These are phyloP conservation scores for Edolisoma coerulescens DNA, from an alignment of 2,113 vertebrate genomes.

Conservation along the genomic window DNA sequence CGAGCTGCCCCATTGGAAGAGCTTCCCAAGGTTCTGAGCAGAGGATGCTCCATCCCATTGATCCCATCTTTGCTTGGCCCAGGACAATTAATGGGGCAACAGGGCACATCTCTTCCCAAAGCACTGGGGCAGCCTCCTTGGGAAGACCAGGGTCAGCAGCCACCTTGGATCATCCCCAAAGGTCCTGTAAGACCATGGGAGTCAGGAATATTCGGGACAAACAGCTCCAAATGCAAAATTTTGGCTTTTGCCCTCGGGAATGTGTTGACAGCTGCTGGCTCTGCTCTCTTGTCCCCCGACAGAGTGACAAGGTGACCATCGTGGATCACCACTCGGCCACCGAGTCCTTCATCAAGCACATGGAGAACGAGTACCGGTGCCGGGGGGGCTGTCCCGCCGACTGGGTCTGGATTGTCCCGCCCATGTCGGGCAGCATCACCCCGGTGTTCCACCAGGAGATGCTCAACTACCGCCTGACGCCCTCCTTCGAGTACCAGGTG, in stretches of 20 bases:
- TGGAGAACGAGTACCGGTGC: slow-evolving; percentile 94
- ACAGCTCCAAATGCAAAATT: neutral
- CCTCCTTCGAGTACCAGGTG: slow-evolving; percentile 98
- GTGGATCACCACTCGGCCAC: slow-evolving; percentile 98
- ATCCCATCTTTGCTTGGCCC: neutral
- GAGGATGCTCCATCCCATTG: neutral
- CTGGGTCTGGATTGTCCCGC: slow-evolving; percentile 98
- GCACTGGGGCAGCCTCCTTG: neutral
- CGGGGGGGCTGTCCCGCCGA: slow-evolving; percentile 94
- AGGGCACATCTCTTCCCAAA: neutral
- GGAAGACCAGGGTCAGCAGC: neutral
- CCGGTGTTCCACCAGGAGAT: slow-evolving; percentile 98
- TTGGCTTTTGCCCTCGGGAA: neutral
- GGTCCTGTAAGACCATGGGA: neutral
- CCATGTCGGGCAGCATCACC: slow-evolving; percentile 97
- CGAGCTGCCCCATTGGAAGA: neutral
- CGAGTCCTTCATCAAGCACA: slow-evolving; percentile 98
- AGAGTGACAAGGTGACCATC: slow-evolving; percentile 96
- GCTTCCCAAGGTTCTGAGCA: neutral
- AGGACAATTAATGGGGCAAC: neutral
- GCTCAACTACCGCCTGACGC: slow-evolving; percentile 96
- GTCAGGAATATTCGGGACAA: neutral
- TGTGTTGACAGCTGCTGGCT: neutral
- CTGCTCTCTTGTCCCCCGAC: neutral
- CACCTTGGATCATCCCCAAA: neutral